Conservation (phyloP, 2,113 vertebrate genomes). For the Vimba vimba region DNA sequence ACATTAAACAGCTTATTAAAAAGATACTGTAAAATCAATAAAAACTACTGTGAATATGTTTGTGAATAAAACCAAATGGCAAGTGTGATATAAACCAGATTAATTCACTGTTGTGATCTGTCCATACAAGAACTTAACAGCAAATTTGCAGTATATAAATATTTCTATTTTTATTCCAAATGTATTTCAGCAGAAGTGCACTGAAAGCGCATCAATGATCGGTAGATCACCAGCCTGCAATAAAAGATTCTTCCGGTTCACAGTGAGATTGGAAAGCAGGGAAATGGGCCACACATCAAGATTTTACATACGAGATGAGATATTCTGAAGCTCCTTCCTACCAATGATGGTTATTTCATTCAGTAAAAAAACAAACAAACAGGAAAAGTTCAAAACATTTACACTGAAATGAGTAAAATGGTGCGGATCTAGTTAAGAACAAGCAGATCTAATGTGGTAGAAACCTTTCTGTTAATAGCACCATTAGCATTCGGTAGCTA, state of each 20-base stretch:
- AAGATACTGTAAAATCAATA: background rate
- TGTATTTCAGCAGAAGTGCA: background rate
- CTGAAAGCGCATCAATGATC: background rate
- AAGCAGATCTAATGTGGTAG: background rate
- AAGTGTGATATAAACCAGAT: background rate
- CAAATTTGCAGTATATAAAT: too few relatives aligned
- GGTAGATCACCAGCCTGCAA: background rate
- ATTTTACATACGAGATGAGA: background rate
- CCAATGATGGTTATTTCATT: background rate
- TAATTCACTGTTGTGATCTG: background rate
- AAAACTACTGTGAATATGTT: too few relatives aligned
- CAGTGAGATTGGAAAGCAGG: background rate
- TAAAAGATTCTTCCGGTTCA: background rate
- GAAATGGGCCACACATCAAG: too few relatives aligned
- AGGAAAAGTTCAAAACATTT: background rate
- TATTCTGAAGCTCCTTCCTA: background rate
- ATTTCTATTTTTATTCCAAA: background rate
- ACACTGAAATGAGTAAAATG: background rate
- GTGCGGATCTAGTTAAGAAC: background rate
- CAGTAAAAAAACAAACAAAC: background rate
- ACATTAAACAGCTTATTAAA: background rate
- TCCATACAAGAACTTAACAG: background rate
- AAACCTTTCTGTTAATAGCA: background rate
- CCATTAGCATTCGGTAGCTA: background rate
- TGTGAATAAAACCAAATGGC: background rate